A percentile compares a stretch with the other conserved stretches of the same genome.
Conservation (phyloP, 2,888 invertebrate species). For the Zygogramma bicolorata region DNA sequence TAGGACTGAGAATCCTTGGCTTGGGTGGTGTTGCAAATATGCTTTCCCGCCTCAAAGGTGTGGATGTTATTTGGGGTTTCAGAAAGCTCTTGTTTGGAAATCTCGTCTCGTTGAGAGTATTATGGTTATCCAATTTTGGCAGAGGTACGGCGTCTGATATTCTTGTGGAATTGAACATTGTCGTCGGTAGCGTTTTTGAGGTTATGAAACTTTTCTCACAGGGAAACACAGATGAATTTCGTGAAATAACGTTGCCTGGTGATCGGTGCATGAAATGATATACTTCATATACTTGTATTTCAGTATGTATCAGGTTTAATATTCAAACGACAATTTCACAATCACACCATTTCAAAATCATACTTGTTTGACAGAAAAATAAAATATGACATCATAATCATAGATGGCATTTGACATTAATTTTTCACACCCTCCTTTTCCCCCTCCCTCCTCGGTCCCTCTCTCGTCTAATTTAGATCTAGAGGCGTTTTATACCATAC, state of each 20-base stretch:
- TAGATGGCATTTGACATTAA: no score
- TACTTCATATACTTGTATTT: neutral
- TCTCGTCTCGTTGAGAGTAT: conserved; percentile 37
- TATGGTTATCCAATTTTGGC: conserved; percentile 30
- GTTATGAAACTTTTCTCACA: conserved; percentile 22
- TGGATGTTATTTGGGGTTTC: conserved; percentile 53
- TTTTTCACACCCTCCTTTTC: no score
- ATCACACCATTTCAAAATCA: conserved; percentile 46
- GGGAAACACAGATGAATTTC: neutral
- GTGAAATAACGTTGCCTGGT: neutral
- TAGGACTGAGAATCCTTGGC: conserved; percentile 45
- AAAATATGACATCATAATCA: no score
- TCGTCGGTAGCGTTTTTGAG: conserved; percentile 16
- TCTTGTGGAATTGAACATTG: conserved; percentile 45
- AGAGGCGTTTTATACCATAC: no score
- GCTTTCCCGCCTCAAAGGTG: conserved; percentile 47
- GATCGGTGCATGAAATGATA: neutral
- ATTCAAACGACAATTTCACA: conserved; percentile 32
- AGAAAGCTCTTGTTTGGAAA: conserved; percentile 34
- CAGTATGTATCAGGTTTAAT: conserved; percentile 3
- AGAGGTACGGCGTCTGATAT: conserved; percentile 30
- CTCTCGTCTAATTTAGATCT: no score
- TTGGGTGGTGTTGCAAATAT: conserved; percentile 48
- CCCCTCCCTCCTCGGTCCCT: no score
- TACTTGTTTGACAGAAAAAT: no score